These are phyloP conservation scores for Auanema freiburgensis DNA, from an alignment of 2,888 invertebrate species.

Conservation along the genomic window DNA sequence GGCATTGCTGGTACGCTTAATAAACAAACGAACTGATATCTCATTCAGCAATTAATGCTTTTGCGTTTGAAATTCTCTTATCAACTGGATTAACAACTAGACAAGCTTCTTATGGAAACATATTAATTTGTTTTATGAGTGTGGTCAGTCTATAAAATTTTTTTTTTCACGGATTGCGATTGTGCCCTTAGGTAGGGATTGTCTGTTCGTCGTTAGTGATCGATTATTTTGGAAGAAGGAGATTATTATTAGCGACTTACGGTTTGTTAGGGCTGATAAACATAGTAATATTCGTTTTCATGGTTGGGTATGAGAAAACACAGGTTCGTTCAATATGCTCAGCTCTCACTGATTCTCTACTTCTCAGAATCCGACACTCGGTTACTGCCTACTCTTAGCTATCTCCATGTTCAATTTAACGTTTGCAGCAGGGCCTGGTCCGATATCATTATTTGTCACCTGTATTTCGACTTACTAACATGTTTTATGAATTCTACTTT, in stretches of 20 bases:
- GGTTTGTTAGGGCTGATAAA: slow-evolving; percentile 24
- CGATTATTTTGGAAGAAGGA: slow-evolving; percentile 24
- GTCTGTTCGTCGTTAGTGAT: slow-evolving; percentile 20
- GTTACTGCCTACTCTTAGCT: slow-evolving; percentile 19
- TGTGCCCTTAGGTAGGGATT: slow-evolving; percentile 20
- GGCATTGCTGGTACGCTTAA: slow-evolving; percentile 17
- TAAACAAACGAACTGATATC: neutral
- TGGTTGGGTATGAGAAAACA: slow-evolving; percentile 30
- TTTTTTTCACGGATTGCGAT: no score
- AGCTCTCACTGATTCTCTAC: neutral
- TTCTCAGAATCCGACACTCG: slow-evolving; percentile 17
- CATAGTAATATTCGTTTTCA: slow-evolving; percentile 32
- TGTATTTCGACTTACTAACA: neutral
- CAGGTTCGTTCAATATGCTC: slow-evolving; percentile 16
- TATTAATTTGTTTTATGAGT: slow-evolving; percentile 23
- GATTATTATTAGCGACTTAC: slow-evolving; percentile 24
- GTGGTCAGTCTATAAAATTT: slow-evolving; percentile 16
- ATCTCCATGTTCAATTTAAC: slow-evolving; percentile 27
- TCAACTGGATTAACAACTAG: slow-evolving; percentile 17
- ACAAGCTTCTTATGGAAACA: slow-evolving; percentile 24
- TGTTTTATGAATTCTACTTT: neutral
- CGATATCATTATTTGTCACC: slow-evolving; percentile 27
- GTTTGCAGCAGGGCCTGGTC: slow-evolving; percentile 24
- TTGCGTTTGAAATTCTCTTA: slow-evolving; percentile 26
- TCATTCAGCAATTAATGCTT: slow-evolving; percentile 24